Conservation (phyloP, 2,113 vertebrate genomes). For the Lepus timidus region DNA sequence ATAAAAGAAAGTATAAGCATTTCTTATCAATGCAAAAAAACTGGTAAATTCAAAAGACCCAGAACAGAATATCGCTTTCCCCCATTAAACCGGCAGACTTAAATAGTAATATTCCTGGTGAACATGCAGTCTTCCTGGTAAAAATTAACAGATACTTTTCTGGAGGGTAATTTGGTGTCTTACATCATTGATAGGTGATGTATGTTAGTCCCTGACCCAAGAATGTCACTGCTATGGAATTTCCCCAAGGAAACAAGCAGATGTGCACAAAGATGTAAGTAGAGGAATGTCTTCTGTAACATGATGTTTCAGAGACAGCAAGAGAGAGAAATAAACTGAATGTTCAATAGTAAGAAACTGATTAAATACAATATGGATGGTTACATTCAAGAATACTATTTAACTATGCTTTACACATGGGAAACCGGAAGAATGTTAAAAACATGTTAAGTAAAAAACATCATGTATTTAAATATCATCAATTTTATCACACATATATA, state of each 20-base stretch:
- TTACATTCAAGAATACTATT: constrained; percentile 9
- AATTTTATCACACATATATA: constrained; percentile 28
- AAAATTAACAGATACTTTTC: constrained; percentile 34
- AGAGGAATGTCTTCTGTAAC: background rate
- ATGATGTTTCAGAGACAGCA: background rate
- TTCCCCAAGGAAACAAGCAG: constrained; percentile 25
- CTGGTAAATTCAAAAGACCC: no score
- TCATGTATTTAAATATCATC: background rate
- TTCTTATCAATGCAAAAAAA: background rate
- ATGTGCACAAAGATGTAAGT: background rate
- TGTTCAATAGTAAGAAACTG: constrained; percentile 17
- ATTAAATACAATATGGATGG: constrained; percentile 18
- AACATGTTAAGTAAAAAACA: constrained; percentile 59
- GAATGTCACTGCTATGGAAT: background rate
- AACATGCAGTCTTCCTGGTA: background rate
- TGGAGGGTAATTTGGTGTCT: background rate
- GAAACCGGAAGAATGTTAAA: constrained; percentile 20
- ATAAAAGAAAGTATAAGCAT: background rate
- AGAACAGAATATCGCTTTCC: background rate
- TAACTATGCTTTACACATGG: background rate
- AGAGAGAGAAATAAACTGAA: constrained; percentile 13
- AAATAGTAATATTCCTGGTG: constrained; percentile 41
- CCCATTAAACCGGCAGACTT: constrained; percentile 11
- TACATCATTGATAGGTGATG: background rate
- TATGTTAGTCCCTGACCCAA: background rate